These are phyloP conservation scores for Copsychus sechellarum DNA, from an alignment of 2,113 vertebrate species.

Conservation along the genomic window DNA sequence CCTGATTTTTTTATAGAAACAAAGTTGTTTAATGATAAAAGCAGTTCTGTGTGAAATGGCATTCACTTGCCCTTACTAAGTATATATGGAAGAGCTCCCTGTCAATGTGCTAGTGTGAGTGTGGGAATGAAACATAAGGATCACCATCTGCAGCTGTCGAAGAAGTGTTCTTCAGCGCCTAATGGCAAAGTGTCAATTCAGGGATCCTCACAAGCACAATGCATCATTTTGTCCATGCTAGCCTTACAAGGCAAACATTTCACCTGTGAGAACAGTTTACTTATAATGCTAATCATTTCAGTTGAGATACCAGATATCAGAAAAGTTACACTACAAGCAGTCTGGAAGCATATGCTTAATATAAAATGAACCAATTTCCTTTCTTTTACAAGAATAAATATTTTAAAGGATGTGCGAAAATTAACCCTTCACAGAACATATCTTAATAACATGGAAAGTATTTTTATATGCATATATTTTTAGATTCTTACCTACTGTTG, in stretches of 20 bases:
- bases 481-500: slow-evolving; percentile 84
- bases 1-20: not conserved
- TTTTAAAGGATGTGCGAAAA: not conserved
- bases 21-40: slow-evolving; percentile 33
- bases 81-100: slow-evolving; percentile 22
- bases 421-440: not conserved
- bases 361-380: not conserved
- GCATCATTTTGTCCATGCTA: slow-evolving; percentile 36
- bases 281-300: slow-evolving; percentile 17
- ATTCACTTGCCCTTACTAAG: slow-evolving; percentile 52
- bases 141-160: slow-evolving; percentile 40
- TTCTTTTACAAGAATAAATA: not conserved
- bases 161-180: slow-evolving; percentile 6
- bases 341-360: not conserved
- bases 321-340: not conserved
- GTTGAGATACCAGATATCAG: not conserved
- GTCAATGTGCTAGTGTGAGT: slow-evolving; percentile 1
- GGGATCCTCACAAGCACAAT: slow-evolving; percentile 29
- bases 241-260: slow-evolving; percentile 13
- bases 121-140: slow-evolving; percentile 57
- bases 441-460: not conserved
- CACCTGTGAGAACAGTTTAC: slow-evolving; percentile 17
- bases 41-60: slow-evolving; percentile 40
- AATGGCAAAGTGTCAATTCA: slow-evolving; percentile 21
- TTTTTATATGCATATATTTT: not conserved